Conservation (phyloP, 2,888 invertebrate species). For the Drosophila pegasa region DNA sequence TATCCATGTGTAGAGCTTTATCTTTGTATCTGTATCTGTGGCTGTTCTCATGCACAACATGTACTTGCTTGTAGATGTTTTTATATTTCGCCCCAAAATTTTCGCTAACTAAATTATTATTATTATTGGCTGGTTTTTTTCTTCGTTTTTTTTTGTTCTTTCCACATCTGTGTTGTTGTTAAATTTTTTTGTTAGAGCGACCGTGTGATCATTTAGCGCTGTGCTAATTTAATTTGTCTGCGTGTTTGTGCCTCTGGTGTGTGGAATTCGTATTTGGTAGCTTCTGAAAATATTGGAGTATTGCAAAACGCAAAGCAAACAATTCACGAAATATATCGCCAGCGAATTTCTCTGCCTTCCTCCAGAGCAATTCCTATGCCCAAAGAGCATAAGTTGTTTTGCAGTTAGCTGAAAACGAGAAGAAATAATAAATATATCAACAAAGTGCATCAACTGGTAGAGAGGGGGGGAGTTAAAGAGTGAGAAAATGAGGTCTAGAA, state of each 20-base stretch:
- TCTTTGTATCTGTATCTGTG: constrained; percentile 24
- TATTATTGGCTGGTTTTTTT: constrained; percentile 17
- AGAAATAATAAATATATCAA: not conserved
- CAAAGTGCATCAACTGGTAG: not conserved
- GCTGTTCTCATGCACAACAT: constrained; percentile 28
- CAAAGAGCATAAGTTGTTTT: not conserved
- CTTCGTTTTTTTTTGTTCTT: constrained; percentile 22
- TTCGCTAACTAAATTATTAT: constrained; percentile 62
- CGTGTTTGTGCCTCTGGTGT: constrained; percentile 33
- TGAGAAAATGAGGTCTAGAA: constrained; percentile 4
- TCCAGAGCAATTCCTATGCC: too few species aligned
- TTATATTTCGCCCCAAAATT: constrained; percentile 39
- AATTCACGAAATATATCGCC: constrained; percentile 11
- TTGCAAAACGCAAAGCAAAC: constrained; percentile 32
- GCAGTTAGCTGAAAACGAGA: not conserved
- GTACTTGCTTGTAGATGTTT: constrained; percentile 40
- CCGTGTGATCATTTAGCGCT: constrained; percentile 83
- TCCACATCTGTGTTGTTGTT: constrained; percentile 30
- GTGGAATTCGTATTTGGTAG: constrained; percentile 42
- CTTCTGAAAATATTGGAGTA: constrained; percentile 25
- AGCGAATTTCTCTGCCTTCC: constrained; percentile 1
- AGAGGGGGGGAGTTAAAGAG: not conserved
- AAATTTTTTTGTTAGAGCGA: constrained; percentile 65
- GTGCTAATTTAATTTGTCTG: constrained; percentile 77
- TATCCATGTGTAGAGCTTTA: too few species aligned